These are phyloP conservation scores for Carcina quercana DNA, from an alignment of 2,888 invertebrate genomes.

Conservation along the genomic window DNA sequence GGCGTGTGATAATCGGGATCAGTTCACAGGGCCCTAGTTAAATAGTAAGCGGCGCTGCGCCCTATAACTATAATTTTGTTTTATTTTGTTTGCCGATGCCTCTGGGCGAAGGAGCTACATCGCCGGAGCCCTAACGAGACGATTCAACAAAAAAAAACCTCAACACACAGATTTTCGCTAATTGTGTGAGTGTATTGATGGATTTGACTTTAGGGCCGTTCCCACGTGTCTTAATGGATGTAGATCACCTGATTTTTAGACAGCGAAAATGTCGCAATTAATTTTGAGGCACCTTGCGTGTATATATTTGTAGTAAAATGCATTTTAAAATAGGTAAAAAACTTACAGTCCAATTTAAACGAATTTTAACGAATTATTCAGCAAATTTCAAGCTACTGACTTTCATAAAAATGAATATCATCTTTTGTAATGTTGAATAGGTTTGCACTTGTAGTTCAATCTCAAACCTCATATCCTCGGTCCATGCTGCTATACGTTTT, in stretches of 20 bases:
- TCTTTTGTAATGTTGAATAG: too few relatives aligned
- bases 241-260: neutral
- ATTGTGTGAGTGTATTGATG: conserved; percentile 44
- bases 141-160: conserved; percentile 36
- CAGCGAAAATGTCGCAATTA: too few relatives aligned
- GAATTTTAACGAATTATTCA: too few relatives aligned
- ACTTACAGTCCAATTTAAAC: too few relatives aligned
- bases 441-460: too few relatives aligned
- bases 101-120: conserved; percentile 42
- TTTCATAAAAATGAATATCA: too few relatives aligned
- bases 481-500: too few relatives aligned
- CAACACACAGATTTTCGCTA: conserved; percentile 43
- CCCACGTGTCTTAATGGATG: conserved; percentile 15
- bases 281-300: too few relatives aligned
- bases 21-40: conserved; percentile 63
- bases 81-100: conserved; percentile 57
- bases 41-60: conserved; percentile 63
- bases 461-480: too few relatives aligned
- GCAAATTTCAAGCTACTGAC: too few relatives aligned
- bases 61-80: conserved; percentile 67
- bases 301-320: too few relatives aligned
- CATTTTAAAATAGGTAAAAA: too few relatives aligned
- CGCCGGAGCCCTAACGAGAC: conserved; percentile 59
- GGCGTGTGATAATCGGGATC: conserved; percentile 53
- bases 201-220: conserved; percentile 34